These are phyloP conservation scores for Calliphora vicina DNA, from an alignment of 1,140 invertebrate genomes.

Conservation along the genomic window DNA sequence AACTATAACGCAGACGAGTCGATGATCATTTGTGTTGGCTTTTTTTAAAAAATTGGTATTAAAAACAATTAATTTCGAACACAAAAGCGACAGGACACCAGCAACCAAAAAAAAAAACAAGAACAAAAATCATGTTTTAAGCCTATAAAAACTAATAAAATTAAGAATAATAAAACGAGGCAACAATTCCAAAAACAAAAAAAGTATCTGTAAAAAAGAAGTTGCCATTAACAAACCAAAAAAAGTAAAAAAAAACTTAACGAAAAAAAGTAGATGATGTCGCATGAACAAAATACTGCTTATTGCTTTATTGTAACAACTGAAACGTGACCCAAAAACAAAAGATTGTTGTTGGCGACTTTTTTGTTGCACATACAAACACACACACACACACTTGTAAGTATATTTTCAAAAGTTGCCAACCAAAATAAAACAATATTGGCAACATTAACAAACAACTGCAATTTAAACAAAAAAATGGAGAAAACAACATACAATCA, in stretches of 20 bases:
- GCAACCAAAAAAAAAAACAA: neutral
- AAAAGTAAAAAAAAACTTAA: neutral
- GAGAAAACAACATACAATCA: conserved; percentile 17
- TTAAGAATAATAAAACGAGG: neutral
- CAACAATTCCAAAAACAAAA: neutral
- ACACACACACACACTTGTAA: neutral
- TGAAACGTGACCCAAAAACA: conserved; percentile 33
- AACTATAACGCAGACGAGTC: neutral
- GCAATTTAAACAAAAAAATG: conserved; percentile 3
- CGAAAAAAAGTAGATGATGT: conserved; percentile 14
- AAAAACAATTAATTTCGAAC: conserved; percentile 13
- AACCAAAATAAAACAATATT: neutral
- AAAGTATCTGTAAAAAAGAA: neutral
- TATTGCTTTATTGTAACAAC: conserved; percentile 34
- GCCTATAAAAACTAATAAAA: conserved; percentile 6
- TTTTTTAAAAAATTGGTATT: neutral
- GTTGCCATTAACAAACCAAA: neutral
- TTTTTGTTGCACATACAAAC: neutral
- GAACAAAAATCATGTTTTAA: neutral
- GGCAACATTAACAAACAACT: neutral
- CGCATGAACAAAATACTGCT: conserved; percentile 30
- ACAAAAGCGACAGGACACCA: neutral
- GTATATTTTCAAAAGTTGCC: neutral
- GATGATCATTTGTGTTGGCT: neutral
- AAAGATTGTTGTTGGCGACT: conserved; percentile 2